phyloP scores from a whole-genome alignment of 2,888 invertebrate species.

The Tricholauxania praeusta region DNA sequence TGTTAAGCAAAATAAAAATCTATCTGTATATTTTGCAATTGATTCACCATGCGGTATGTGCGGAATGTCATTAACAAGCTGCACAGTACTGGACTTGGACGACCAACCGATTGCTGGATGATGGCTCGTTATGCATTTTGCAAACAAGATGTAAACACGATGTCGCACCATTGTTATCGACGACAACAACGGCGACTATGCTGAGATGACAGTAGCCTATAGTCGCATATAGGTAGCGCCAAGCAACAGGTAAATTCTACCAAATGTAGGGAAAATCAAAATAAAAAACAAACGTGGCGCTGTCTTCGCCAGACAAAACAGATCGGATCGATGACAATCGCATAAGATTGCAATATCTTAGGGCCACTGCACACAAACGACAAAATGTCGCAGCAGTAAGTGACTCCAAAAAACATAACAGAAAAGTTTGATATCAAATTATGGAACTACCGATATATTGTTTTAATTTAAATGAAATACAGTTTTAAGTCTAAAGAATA shows the following conservation, averaged over 20 bases:
- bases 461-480: too few relatives aligned
- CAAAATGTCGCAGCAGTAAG: too few relatives aligned
- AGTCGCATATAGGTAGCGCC: background rate
- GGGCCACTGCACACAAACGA: too few relatives aligned
- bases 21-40: background rate
- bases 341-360: too few relatives aligned
- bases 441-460: too few relatives aligned
- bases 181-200: slow-evolving; percentile 5
- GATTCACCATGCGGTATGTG: slow-evolving; percentile 19
- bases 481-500: too few relatives aligned
- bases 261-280: background rate
- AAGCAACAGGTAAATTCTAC: background rate
- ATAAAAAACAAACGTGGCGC: slow-evolving; percentile 6
- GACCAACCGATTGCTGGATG: background rate
- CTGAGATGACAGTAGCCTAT: background rate
- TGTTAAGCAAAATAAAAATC: slow-evolving; percentile 26
- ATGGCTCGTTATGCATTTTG: slow-evolving; percentile 3
- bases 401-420: too few relatives aligned
- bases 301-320: slow-evolving; percentile 3
- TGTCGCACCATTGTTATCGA: slow-evolving; percentile 36
- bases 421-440: too few relatives aligned
- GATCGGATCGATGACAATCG: background rate
- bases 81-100: background rate
- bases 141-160: slow-evolving; percentile 36
- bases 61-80: slow-evolving; percentile 34